Conservation (phyloP, 2,113 vertebrate genomes). For the Neodontobutis hainanensis region DNA sequence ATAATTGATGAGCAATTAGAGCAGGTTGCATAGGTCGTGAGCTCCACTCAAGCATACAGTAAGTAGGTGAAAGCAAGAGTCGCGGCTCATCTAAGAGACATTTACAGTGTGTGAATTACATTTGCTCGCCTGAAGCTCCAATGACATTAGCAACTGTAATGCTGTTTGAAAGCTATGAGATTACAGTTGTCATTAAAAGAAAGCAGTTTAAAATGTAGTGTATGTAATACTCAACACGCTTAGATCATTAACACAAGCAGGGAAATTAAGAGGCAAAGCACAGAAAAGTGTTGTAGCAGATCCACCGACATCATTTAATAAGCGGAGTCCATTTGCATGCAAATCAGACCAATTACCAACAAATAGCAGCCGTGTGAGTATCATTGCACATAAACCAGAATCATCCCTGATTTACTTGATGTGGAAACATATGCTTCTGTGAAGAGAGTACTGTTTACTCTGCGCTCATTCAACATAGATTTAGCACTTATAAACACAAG, state of each 20-base stretch:
- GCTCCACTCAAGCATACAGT: conserved; percentile 42
- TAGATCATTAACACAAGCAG: not conserved
- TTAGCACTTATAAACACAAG: conserved; percentile 33
- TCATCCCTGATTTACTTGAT: conserved; percentile 68
- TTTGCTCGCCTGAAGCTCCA: not conserved
- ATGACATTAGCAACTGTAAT: not conserved
- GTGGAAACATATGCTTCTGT: conserved; percentile 61
- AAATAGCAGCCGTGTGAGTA: conserved; percentile 58
- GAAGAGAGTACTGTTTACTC: conserved; percentile 34
- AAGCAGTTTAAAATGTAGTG: not conserved
- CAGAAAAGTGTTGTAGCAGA: conserved; percentile 32
- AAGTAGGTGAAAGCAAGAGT: conserved; percentile 49
- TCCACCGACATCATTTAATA: conserved; percentile 64
- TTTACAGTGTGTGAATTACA: not conserved
- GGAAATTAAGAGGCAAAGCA: conserved; percentile 14
- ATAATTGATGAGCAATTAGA: conserved; percentile 78
- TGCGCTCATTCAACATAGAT: conserved; percentile 47
- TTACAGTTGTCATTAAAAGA: conserved; percentile 4
- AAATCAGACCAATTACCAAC: conserved; percentile 68
- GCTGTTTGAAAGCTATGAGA: conserved; percentile 17
- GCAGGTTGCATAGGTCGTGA: conserved; percentile 60
- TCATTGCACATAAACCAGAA: conserved; percentile 56
- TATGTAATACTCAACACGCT: conserved; percentile 6
- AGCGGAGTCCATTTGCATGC: conserved; percentile 63
- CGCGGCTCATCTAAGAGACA: conserved; percentile 8